phyloP scores from a whole-genome alignment of 2,888 invertebrate species.

The Cryptus viduatorius region DNA sequence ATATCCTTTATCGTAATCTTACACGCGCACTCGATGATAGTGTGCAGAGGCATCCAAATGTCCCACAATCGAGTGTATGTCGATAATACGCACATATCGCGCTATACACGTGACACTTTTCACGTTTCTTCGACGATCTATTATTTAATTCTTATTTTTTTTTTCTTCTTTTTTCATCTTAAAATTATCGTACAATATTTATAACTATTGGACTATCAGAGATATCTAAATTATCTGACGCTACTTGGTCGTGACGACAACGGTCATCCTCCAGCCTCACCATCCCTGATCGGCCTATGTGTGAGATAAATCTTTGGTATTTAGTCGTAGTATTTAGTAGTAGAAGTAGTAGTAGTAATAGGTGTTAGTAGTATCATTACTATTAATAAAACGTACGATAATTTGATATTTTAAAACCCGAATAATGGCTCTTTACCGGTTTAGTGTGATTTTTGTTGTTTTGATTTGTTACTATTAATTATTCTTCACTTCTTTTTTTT shows the following conservation, averaged over 20 bases:
- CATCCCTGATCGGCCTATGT: constrained; percentile 46
- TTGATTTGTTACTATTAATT: constrained; percentile 49
- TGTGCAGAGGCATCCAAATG: constrained; percentile 42
- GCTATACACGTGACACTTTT: not conserved
- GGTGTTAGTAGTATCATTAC: constrained; percentile 32
- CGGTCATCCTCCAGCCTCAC: constrained; percentile 69
- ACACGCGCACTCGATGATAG: constrained; percentile 48
- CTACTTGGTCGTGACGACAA: constrained; percentile 72
- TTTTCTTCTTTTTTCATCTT: constrained; percentile 39
- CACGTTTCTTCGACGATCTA: constrained; percentile 23
- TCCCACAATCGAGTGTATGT: constrained; percentile 48
- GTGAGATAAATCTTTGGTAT: constrained; percentile 57
- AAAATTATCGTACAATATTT: constrained; percentile 63
- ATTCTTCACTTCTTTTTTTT: constrained; percentile 6
- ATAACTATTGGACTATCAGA: constrained; percentile 64
- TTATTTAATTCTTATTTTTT: constrained; percentile 24
- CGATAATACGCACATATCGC: constrained; percentile 17
- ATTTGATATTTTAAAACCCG: constrained; percentile 63
- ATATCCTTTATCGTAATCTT: constrained; percentile 53
- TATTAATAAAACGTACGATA: constrained; percentile 59
- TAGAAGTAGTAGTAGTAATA: constrained; percentile 68
- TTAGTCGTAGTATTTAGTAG: constrained; percentile 73
- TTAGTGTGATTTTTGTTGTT: constrained; percentile 53
- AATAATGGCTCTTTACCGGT: constrained; percentile 57
- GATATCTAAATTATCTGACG: constrained; percentile 65